Base-by-base conservation (phyloP, 2,797 vertebrate species). In the Enteromius paludinosus region DNA sequence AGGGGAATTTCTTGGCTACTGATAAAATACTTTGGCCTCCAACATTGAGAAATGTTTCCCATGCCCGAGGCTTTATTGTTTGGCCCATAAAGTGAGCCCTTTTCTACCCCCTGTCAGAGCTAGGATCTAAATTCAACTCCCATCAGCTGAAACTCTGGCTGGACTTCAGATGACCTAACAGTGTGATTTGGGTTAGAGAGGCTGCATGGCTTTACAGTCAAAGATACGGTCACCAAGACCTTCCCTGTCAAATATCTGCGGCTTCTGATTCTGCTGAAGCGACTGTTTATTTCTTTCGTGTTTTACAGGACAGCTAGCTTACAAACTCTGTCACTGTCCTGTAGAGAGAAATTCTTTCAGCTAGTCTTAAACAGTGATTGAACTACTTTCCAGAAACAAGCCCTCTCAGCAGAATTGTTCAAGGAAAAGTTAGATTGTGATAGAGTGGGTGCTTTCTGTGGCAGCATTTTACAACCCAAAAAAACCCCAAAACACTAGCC, bases 61-160 rank as follows among this genome's bases (percentile, higher is more conserved):
- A 11, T 47, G 56, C 61, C 76, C 73, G 41, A 25, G 41, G 30
- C 49, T 66, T 71, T 80, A 85, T 77, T 81, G 83, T 87, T 87
- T 73, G 52, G 65, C 73, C 61, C 41, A 78, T 71, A 80, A 76
- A 83, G 71, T 15, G 25, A 52, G 65, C 33, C 52, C 62, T 65
- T 72, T 80, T 85, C 2, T 8, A 75, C 28, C 78, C 68, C 64
- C 20, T 20, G 41, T 70, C 89, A 90, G 91, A 87, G 85, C 82
- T 68, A 65, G 52, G 23, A 43, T 93, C 93, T 95, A 95, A 92
- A 94, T 94, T 93, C 94, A 95, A 88, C 89, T 84, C 86, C 89
- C 87, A 89, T 93, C 91, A 92, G 90, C 91, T 90, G 85, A 85
- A 84, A 49, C 78, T 77, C 88, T 87, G 87, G 89, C 89, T 92